phyloP scores from a whole-genome alignment of 64 coral and sea anemone species.

The Cladopsammia gracilis region DNA sequence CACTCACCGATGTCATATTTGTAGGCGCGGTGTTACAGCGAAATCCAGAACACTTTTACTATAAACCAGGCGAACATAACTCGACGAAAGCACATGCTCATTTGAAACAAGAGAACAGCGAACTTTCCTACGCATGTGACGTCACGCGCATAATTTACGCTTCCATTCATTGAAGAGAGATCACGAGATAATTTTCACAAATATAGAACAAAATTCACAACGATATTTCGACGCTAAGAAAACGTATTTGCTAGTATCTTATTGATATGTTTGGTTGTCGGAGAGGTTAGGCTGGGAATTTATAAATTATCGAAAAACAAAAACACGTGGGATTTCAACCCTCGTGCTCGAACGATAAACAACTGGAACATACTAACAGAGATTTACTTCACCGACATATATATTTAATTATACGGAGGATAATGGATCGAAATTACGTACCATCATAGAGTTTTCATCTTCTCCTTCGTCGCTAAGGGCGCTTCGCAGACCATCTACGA shows the following conservation, averaged over 20 bases:
- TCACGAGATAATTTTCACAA: too few species aligned
- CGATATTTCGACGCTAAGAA: neutral
- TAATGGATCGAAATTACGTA: neutral
- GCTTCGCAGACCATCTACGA: conserved; percentile 25
- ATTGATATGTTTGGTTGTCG: neutral
- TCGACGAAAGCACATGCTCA: neutral
- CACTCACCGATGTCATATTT: conserved; percentile 41
- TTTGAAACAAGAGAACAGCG: too few species aligned
- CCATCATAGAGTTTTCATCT: conserved; percentile 12
- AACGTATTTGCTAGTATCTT: neutral
- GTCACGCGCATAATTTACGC: neutral
- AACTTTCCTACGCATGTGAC: neutral
- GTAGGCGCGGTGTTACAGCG: too few species aligned
- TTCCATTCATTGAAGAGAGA: neutral
- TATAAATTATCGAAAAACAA: too few species aligned
- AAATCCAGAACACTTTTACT: neutral
- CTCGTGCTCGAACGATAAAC: neutral
- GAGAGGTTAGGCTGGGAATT: too few species aligned
- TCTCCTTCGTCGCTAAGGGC: neutral
- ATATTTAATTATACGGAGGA: neutral
- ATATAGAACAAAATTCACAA: neutral
- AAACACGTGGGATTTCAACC: neutral
- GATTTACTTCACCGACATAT: too few species aligned
- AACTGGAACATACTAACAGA: neutral
- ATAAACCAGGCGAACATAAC: too few species aligned